These are phyloP conservation scores for Penaeus vannamei DNA, from an alignment of 1,140 invertebrate genomes.

Conservation along the genomic window DNA sequence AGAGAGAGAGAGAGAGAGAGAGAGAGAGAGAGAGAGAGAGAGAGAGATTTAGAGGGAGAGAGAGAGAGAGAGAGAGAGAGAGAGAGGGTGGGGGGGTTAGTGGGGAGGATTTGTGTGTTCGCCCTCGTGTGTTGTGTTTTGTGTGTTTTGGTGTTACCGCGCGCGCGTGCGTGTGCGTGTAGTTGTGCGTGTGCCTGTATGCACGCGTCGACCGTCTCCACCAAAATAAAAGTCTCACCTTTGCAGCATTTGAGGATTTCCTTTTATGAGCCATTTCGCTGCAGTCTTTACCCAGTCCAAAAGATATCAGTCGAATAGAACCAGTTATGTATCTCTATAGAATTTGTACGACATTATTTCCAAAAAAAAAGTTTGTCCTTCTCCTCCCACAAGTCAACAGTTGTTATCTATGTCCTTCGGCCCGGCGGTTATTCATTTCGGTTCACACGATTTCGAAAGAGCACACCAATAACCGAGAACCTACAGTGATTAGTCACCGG, in stretches of 20 bases:
- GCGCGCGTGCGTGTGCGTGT: too few species aligned
- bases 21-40: slow-evolving; percentile 46
- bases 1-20: slow-evolving; percentile 39
- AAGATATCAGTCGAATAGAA: slow-evolving; percentile 10
- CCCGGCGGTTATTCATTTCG: slow-evolving; percentile 21
- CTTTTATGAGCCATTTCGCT: slow-evolving; percentile 61
- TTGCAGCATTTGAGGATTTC: slow-evolving; percentile 40
- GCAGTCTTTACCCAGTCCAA: not conserved
- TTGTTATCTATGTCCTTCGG: slow-evolving; percentile 35
- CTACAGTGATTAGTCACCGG: not conserved
- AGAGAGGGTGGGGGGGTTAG: not conserved
- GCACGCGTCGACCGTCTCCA: too few species aligned
- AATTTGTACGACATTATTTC: slow-evolving; percentile 29
- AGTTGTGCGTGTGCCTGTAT: too few species aligned
- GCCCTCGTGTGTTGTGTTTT: too few species aligned
- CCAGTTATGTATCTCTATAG: slow-evolving; percentile 32
- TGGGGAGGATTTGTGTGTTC: slow-evolving; percentile 23
- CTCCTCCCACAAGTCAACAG: too few species aligned
- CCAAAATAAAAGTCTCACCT: slow-evolving; percentile 36
- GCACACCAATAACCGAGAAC: slow-evolving; percentile 31
- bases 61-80: slow-evolving; percentile 24
- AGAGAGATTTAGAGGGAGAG: slow-evolving; percentile 35
- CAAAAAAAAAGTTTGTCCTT: not conserved
- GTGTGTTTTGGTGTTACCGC: too few species aligned
- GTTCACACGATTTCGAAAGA: not conserved